Base-by-base conservation (phyloP, 1,140 invertebrate species). In the Antheraea mylitta region DNA sequence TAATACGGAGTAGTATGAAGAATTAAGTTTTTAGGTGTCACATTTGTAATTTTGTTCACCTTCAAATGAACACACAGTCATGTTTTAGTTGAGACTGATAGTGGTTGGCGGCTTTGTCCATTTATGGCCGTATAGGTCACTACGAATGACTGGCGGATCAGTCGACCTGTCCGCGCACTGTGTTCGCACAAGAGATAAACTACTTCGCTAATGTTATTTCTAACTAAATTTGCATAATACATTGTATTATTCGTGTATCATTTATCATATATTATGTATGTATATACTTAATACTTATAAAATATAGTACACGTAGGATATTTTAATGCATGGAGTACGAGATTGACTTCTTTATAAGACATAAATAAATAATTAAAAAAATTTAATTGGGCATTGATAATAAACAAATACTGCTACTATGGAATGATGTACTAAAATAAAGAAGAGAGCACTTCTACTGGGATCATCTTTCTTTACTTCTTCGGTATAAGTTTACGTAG, bases 41-140 rank as follows among this genome's bases (percentile, higher is more conserved):
- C 45, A 53, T 53, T 53, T 53, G 45, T 53, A 53, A 53, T 53
- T 53, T 53, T 53, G 9, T 9, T 53, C 45, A 53, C 45, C 45
- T 53, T 53, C 45, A 53, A 53, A 53, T 53, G 45, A 53, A 13
- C 16, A 61, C 18, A 83, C 82, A 79, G 74, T 75, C 76, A 79
- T 81, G 76, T 81, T 79, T 83, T 81, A 82, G 79, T 79, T 69
- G 77, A 77, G 76, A 75, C 79, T 69, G 73, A 64, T 76, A 73
- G 69, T 68, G 76, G 76, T 79, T 75, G 84, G 76, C 77, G 78
- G 76, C 80, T 73, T 72, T 83, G 64, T 63, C 86, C 85, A 82
- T 87, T 72, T 87, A 85, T 81, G 86, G 86, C 53, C 36, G 80
- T 77, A 75, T 78, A 78, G 83, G 82, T 82, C 81, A 80, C 69